Base-by-base conservation (phyloP, 2,113 vertebrate species). In the Cebidichthys violaceus region DNA sequence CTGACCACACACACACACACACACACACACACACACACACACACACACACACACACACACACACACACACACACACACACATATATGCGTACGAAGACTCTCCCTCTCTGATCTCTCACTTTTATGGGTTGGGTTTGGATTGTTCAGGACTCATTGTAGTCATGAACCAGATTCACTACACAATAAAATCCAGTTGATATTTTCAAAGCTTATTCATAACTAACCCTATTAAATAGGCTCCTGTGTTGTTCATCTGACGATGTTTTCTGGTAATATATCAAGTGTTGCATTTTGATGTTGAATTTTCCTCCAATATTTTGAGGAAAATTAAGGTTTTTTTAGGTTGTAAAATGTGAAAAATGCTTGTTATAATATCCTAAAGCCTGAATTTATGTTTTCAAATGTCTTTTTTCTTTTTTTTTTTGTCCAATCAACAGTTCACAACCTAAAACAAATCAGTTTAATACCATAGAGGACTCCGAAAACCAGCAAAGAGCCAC, bases 141-240 rank as follows among this genome's bases (percentile, higher is more conserved):
- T 37, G 67, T 52, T 83, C 59, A n/a, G 37, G 57, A 29, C 77
- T 55, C 54, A 18, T 41, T 70, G 62, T 65, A 14, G 70, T 74
- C 47, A 14, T 52, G 76, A 54, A 69, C 24, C 76, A 4, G n/a
- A 39, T 15, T 37, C 24, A 24, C 50, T 9, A 29, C 57, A 75
- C 47, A 47, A 55, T 20, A 22, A 9, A 35, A 24, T 45, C 9
- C 14, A 35, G 13, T 50, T 29, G 27, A 24, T 24, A 18, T 39
- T 2, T 41, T 24, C 41, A 69, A 43, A 69, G 39, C 22, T 20
- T 2, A 6, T 27, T 31, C 9, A 11, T 27, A 45, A 37, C 6
- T n/a, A 29, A 20, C 10, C 4, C 7, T 73, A 10, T 37, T 39
- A 35, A 74, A 45, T 0, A n/a, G 35, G 47, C 20, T 67, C 9